These are phyloP conservation scores for Nymphalis io DNA, from an alignment of 1,140 invertebrate genomes.

Conservation along the genomic window DNA sequence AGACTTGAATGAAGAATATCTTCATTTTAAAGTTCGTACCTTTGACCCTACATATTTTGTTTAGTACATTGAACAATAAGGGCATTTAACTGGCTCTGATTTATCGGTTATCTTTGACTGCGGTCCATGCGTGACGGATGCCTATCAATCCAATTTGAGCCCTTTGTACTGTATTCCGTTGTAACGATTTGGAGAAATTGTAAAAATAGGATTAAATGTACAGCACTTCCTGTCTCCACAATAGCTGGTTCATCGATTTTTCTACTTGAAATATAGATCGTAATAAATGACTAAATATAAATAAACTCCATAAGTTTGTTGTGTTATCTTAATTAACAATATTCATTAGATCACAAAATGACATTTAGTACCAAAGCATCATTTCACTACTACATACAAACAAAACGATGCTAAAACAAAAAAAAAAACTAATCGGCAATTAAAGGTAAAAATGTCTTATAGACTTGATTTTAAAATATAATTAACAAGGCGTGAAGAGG, in stretches of 20 bases:
- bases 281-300: too few relatives aligned
- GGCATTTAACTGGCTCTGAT: conserved; percentile 49
- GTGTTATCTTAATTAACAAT: too few relatives aligned
- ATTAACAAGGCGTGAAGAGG: too few relatives aligned
- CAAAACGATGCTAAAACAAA: too few relatives aligned
- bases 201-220: conserved; percentile 26
- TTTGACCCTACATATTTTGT: conserved; percentile 33
- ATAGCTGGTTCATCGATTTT: neutral
- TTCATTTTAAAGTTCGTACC: neutral
- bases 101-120: conserved; percentile 48
- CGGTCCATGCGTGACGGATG: conserved; percentile 53
- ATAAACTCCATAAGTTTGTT: too few relatives aligned
- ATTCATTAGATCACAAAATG: too few relatives aligned
- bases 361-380: too few relatives aligned
- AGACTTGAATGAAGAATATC: neutral
- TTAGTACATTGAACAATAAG: conserved; percentile 36
- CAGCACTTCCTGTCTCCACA: conserved; percentile 11
- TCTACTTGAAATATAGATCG: too few relatives aligned
- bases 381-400: too few relatives aligned
- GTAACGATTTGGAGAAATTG: conserved; percentile 26
- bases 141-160: conserved; percentile 43
- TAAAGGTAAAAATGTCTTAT: too few relatives aligned
- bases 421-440: too few relatives aligned
- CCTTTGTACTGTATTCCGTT: conserved; percentile 26
- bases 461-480: too few relatives aligned